phyloP scores from a whole-genome alignment of 2,113 vertebrate species.

The Aleadryas rufinucha region DNA sequence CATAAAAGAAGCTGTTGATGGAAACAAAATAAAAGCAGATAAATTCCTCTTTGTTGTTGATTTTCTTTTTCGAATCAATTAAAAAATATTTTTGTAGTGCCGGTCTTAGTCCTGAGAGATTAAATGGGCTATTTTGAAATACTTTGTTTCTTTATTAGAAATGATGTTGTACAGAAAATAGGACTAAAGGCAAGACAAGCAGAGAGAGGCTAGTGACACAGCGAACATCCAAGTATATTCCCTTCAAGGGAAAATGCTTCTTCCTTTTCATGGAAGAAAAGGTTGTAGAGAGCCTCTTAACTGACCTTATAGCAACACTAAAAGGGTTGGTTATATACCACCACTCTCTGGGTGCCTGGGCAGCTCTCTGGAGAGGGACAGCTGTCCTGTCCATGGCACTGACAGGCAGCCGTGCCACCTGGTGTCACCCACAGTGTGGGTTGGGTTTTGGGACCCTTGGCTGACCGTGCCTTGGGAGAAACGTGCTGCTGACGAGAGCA shows the following conservation, averaged over 20 bases:
- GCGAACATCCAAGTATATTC: not conserved
- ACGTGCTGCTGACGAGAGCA: not conserved
- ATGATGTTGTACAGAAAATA: not conserved
- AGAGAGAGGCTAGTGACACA: not conserved
- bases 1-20: not conserved
- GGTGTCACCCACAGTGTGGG: accelerated
- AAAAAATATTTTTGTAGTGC: not conserved
- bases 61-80: not conserved
- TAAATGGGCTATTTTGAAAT: not conserved
- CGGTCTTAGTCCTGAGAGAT: not conserved
- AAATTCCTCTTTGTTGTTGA: not conserved
- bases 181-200: not conserved
- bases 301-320: not conserved
- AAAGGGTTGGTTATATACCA: too few species aligned
- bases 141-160: not conserved
- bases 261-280: not conserved
- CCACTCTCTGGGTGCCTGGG: not conserved
- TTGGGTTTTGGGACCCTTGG: not conserved
- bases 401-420: accelerated
- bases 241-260: not conserved
- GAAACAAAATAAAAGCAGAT: not conserved
- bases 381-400: not conserved
- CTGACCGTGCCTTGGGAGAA: not conserved
- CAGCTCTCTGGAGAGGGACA: not conserved
- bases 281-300: not conserved